phyloP scores from a whole-genome alignment of 2,888 invertebrate species.

The Chaitophorus viminalis region DNA sequence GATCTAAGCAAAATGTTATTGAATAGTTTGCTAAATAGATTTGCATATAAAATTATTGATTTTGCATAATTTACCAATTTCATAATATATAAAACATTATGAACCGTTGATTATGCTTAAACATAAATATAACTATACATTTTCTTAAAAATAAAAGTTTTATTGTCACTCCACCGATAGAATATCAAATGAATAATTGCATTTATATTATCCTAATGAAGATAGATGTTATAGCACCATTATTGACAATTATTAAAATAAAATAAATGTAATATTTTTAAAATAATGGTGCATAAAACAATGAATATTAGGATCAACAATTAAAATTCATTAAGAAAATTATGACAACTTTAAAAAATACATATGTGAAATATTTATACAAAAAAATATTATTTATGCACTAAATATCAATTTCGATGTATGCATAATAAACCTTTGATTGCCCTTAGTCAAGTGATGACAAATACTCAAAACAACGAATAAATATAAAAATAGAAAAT shows the following conservation, averaged over 20 bases:
- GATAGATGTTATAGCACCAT: conserved; percentile 12
- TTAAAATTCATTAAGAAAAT: too few species aligned
- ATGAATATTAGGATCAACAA: not conserved
- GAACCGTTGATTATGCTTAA: conserved; percentile 43
- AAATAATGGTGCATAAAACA: not conserved
- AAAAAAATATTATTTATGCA: too few species aligned
- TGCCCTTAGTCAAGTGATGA: too few species aligned
- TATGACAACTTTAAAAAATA: too few species aligned
- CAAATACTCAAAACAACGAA: too few species aligned
- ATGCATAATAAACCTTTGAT: too few species aligned
- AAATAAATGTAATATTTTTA: not conserved
- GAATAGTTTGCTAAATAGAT: not conserved
- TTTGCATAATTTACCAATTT: conserved; percentile 63
- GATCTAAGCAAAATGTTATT: not conserved
- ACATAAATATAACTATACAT: not conserved
- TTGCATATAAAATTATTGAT: conserved; percentile 7
- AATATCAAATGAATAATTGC: conserved; percentile 55
- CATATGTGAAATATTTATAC: too few species aligned
- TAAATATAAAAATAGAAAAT: too few species aligned
- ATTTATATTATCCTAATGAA: conserved; percentile 61
- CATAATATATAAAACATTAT: conserved; percentile 47
- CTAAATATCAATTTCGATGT: too few species aligned
- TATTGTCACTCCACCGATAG: conserved; percentile 52
- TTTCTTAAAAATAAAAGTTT: not conserved
- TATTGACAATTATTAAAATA: not conserved